Base-by-base conservation (phyloP, 2,113 vertebrate species). In the Corydoras sp. region DNA sequence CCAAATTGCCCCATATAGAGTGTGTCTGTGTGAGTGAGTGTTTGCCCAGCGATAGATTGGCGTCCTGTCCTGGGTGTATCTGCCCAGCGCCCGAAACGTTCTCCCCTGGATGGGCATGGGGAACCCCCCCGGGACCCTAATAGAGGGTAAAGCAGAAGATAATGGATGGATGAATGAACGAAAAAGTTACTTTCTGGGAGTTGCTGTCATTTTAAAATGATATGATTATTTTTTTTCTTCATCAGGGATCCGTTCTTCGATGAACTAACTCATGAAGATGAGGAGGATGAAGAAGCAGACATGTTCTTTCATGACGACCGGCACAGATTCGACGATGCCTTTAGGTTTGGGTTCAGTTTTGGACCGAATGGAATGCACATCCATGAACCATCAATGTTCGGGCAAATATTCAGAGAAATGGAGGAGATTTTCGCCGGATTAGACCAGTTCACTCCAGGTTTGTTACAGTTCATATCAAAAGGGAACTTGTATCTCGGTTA, bases 191-290 rank as follows among this genome's bases (percentile, higher is more conserved):
- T 8, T 43, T 43, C 35, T 43, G 35, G 35, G 35, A 43, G 35
- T 43, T 43, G 4, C 35, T 43, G 35, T 43, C 35, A 4, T 24
- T 24, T 24, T 43, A 8, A 43, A 43, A 43, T 2, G 35, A 43
- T 43, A 43, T 8, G 35, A n/a, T 4, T 58, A 49, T 56, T 5
- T 10, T 3, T 51, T 32, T 35, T 3, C 69, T 31, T 24, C 9
- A 8, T 5, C 76, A 91, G 90, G 85, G 89, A 90, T 62, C 85
- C 86, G 3, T 89, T 91, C 79, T 90, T 90, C 30, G 88, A 88
- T 61, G 72, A 82, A 2, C 86, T 91, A 84, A 88, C 85, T n/a
- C 87, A 80, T 62, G 88, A 89, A 10, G 88, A 87, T 0, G 86
- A 89, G 0, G 88, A 88, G 0, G 83, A 86, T 2, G 80, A 81